Evolutionary conservation across 2,888 invertebrate species (phyloP).

Genomic region (Cephus nigrinus): DNA sequence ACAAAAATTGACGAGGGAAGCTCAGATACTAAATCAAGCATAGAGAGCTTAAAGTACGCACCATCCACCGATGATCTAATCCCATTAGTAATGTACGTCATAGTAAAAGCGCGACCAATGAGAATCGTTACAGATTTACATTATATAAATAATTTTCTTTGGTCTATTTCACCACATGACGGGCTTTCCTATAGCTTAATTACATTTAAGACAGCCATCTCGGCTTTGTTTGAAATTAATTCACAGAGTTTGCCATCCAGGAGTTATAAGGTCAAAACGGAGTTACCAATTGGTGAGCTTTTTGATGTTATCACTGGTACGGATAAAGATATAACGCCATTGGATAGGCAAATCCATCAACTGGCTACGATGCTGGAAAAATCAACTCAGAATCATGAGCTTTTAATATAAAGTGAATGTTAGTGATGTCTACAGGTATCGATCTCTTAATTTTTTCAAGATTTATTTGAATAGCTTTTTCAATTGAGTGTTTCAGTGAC

Average conservation of each 20-base stretch:
- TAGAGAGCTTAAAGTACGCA: conserved; percentile 26
- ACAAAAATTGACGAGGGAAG: conserved; percentile 30
- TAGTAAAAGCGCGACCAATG: conserved; percentile 64
- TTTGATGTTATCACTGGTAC: conserved; percentile 31
- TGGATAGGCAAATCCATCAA: conserved; percentile 38
- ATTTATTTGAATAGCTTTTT: neutral
- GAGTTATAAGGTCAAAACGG: conserved; percentile 35
- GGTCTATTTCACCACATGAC: conserved; percentile 43
- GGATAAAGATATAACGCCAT: conserved; percentile 28
- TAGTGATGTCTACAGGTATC: neutral
- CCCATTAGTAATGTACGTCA: conserved; percentile 63
- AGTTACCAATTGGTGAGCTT: conserved; percentile 38
- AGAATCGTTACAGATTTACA: conserved; percentile 65
- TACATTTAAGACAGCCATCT: conserved; percentile 39
- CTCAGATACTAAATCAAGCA: conserved; percentile 16
- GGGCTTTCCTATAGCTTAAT: conserved; percentile 40
- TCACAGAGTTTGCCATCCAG: conserved; percentile 30
- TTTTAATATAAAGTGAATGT: neutral
- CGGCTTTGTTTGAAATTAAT: conserved; percentile 35
- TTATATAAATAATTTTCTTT: conserved; percentile 64
- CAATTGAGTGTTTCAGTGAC: neutral
- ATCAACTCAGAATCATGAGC: conserved; percentile 29
- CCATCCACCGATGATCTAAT: conserved; percentile 56
- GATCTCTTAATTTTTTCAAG: neutral
- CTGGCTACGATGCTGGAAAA: conserved; percentile 38